phyloP scores from a whole-genome alignment of 2,888 invertebrate species.

The Drosophila nr. fundita region DNA sequence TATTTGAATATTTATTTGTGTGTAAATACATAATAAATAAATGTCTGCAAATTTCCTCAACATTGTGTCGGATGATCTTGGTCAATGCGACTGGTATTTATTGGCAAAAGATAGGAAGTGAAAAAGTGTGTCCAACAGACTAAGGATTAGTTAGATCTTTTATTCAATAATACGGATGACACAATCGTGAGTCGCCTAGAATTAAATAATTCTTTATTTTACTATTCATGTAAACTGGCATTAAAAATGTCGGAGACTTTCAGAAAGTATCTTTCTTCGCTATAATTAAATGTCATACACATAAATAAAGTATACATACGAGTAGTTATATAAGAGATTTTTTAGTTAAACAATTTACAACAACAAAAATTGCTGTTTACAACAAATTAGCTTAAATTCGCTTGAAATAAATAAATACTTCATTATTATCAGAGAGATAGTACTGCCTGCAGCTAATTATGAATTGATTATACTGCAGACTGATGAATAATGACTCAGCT shows the following conservation, averaged over 20 bases:
- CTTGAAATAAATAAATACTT: not conserved
- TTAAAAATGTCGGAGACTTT: not conserved
- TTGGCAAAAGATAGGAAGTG: not conserved
- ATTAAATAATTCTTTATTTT: not conserved
- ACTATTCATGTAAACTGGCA: not conserved
- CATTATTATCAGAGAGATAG: not conserved
- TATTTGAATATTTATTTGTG: slow-evolving; percentile 25
- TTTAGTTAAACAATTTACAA: not conserved
- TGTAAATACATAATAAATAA: slow-evolving; percentile 42
- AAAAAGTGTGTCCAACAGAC: not conserved
- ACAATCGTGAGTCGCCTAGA: not conserved
- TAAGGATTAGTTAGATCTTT: not conserved
- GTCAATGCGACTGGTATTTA: not conserved
- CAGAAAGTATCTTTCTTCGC: not conserved
- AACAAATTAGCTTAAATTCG: not conserved
- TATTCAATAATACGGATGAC: not conserved
- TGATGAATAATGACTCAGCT: not conserved
- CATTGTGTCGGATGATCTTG: not conserved
- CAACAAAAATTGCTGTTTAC: not conserved
- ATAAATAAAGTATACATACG: not conserved
- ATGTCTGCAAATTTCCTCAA: slow-evolving; percentile 15
- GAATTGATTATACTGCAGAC: not conserved
- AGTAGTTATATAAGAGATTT: too few relatives aligned
- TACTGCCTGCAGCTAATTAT: not conserved
- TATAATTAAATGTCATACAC: not conserved